Conservation (phyloP, 2,113 vertebrate genomes). For the Chiloscyllium plagiosum region DNA sequence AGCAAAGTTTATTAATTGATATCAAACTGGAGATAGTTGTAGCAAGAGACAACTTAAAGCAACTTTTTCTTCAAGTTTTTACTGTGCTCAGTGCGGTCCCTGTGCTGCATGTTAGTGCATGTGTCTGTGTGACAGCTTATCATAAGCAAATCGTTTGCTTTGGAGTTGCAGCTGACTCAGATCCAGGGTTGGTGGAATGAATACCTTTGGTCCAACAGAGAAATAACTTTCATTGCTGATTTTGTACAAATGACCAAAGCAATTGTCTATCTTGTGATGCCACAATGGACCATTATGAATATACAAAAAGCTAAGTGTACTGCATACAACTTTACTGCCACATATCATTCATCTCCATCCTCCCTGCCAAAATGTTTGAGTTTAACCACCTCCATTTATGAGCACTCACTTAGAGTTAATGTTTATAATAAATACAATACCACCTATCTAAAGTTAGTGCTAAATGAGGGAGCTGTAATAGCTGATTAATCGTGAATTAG, state of each 20-base stretch:
- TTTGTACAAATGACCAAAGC: background rate
- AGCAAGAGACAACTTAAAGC: background rate
- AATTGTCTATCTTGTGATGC: background rate
- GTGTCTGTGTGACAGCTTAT: background rate
- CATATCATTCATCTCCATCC: background rate
- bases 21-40: background rate
- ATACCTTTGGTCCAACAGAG: background rate
- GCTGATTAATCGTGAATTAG: background rate
- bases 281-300: background rate
- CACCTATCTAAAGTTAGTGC: background rate
- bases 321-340: background rate
- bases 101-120: background rate
- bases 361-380: background rate
- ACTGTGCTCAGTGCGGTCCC: background rate
- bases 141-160: background rate
- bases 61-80: background rate
- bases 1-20: background rate
- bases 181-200: background rate
- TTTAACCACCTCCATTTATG: background rate
- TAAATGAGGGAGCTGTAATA: background rate
- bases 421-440: background rate
- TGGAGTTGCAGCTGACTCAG: background rate
- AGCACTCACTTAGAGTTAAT: background rate
- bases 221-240: background rate
- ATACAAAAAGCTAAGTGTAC: background rate